Evolutionary conservation across 2,797 vertebrate species (phyloP).

Genomic region (Myotis findleyi): DNA sequence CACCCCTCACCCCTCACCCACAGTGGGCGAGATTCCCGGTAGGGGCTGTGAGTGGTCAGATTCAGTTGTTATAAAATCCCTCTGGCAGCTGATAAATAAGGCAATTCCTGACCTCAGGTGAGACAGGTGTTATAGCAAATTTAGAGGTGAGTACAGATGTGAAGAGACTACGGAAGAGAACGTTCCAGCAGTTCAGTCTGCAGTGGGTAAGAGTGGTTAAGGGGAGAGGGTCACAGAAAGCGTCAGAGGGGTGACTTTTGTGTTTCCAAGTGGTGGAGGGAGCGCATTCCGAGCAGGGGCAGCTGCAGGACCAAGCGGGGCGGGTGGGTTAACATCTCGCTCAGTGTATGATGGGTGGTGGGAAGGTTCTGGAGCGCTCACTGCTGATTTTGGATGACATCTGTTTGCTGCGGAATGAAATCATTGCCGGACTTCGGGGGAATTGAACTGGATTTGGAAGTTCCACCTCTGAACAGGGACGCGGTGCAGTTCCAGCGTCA

Average conservation of each 20-base stretch:
- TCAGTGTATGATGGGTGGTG: background rate
- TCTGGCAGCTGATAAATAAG: background rate
- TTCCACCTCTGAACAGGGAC: background rate
- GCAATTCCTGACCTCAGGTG: background rate
- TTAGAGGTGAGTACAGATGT: background rate
- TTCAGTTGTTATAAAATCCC: background rate
- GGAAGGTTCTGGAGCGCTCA: background rate
- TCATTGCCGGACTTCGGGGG: background rate
- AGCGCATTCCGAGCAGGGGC: too few species aligned
- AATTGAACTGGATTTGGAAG: background rate
- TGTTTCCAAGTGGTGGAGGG: background rate
- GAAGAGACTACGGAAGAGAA: background rate
- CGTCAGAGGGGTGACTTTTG: background rate
- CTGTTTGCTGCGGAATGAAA: background rate
- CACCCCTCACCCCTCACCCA: background rate
- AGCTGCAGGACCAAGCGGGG: background rate
- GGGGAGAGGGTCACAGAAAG: background rate
- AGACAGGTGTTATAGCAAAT: background rate
- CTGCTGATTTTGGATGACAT: background rate
- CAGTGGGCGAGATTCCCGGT: background rate
- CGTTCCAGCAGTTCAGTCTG: background rate
- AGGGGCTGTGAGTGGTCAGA: background rate
- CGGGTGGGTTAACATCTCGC: too few species aligned
- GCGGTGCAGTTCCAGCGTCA: conserved; percentile 2
- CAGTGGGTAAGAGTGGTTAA: background rate